Conservation (phyloP, 2,113 vertebrate species). For the Brienomyrus longianalis region DNA sequence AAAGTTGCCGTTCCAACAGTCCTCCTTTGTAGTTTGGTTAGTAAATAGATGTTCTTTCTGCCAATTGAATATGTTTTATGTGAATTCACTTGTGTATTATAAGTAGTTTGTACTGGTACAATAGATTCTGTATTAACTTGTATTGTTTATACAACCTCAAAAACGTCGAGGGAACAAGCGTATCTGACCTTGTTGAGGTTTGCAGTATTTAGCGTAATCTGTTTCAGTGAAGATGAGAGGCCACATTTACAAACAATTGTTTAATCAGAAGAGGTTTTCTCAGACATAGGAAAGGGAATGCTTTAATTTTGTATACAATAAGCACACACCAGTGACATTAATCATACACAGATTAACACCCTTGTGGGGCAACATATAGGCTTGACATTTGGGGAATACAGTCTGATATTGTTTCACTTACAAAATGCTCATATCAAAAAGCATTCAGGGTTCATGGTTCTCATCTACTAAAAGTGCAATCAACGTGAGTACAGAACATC, state of each 20-base stretch:
- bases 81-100: neutral
- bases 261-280: neutral
- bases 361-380: no score
- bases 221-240: neutral
- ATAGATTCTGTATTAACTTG: neutral
- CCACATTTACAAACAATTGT: neutral
- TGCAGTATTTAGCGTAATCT: neutral
- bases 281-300: neutral
- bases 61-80: neutral
- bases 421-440: neutral
- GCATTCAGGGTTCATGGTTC: neutral
- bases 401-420: neutral
- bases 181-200: neutral
- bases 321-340: neutral
- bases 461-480: neutral
- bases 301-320: conserved; percentile 5
- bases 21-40: neutral
- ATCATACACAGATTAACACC: neutral
- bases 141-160: neutral
- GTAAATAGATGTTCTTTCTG: neutral
- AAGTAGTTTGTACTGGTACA: neutral
- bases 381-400: neutral
- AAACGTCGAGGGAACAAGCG: neutral
- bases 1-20: no score
- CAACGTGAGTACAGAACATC: neutral